Base-by-base conservation (phyloP, 2,113 vertebrate species). In the Hiodon alosoides region DNA sequence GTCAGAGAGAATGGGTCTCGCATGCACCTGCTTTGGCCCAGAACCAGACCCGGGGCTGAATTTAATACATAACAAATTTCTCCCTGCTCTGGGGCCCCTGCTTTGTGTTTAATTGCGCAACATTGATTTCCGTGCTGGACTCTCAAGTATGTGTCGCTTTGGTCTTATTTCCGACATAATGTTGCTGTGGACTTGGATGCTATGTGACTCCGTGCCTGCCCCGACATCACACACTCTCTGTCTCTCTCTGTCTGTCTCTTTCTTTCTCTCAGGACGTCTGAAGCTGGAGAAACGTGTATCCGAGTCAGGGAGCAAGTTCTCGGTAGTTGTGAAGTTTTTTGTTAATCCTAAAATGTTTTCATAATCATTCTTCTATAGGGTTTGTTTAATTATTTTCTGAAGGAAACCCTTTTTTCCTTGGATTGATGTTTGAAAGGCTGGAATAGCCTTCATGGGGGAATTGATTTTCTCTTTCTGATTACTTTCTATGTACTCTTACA, bases 61-160 rank as follows among this genome's bases (percentile, higher is more conserved):
- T 89, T 90, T 85, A 90, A 81, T 85, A 87, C 79, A 86, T 89
- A 90, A 89, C 88, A 92, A 90, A 87, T 81, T 79, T 82, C 72
- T 81, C 70, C 86, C 80, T 84, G 88, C 80, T 88, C 82, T 82
- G 78, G 83, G 17, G 84, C 86, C 76, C 84, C 80, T 55, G 81
- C 86, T 90, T 90, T 89, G 87, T 88, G 89, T 84, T 91, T 90
- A 90, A 87, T 87, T 88, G 83, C 84, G 85, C 78, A 16, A 67
- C 89, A 91, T 91, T 90, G 90, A 91, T 91, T 91, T 91, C 71
- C 77, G 77, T 85, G 82, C 77, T 73, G 5, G 77, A 62, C 61
- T 74, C 66, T 78, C 31, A 62, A 76, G 69, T 48, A 69, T 57
- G 79, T 78, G 74, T 65, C 77, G 76, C 84, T 80, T 80, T 80